phyloP scores from a whole-genome alignment of 1,140 invertebrate species.

The Pararge aegeria region DNA sequence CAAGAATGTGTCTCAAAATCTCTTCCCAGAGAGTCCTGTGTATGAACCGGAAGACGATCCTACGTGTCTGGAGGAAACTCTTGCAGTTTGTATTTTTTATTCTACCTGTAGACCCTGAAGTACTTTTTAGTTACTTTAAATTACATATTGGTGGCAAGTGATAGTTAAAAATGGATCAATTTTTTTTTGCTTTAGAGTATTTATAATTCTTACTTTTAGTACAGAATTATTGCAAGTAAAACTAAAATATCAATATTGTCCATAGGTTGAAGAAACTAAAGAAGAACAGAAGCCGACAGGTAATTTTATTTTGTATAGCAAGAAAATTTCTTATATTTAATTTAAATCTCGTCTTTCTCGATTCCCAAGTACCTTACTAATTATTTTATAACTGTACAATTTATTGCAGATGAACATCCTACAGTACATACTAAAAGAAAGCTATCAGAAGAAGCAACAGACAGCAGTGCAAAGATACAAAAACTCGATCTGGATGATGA shows the following conservation, averaged over 20 bases:
- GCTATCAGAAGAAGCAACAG: conserved; percentile 46
- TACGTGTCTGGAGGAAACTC: conserved; percentile 20
- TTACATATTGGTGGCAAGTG: no score
- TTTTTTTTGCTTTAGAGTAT: no score
- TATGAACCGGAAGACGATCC: conserved; percentile 61
- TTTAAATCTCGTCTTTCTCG: not conserved
- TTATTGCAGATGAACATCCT: conserved; percentile 27
- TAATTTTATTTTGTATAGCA: no score
- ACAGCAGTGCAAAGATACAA: conserved; percentile 51
- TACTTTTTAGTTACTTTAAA: no score
- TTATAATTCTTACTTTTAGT: no score
- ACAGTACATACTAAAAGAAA: conserved; percentile 48
- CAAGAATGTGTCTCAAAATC: conserved; percentile 43
- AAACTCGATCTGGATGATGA: conserved; percentile 51
- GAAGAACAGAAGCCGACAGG: conserved; percentile 25
- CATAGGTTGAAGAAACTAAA: conserved; percentile 17
- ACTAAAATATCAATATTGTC: not conserved
- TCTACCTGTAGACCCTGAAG: not conserved
- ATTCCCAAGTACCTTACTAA: not conserved
- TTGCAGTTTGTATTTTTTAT: conserved; percentile 30
- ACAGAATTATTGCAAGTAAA: not conserved
- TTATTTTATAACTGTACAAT: not conserved
- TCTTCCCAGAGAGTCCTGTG: conserved; percentile 64
- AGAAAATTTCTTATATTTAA: not conserved
- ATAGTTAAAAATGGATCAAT: no score